Evolutionary conservation across 2,113 vertebrate genomes (phyloP).

Genomic region (Nothobranchius furzeri): DNA sequence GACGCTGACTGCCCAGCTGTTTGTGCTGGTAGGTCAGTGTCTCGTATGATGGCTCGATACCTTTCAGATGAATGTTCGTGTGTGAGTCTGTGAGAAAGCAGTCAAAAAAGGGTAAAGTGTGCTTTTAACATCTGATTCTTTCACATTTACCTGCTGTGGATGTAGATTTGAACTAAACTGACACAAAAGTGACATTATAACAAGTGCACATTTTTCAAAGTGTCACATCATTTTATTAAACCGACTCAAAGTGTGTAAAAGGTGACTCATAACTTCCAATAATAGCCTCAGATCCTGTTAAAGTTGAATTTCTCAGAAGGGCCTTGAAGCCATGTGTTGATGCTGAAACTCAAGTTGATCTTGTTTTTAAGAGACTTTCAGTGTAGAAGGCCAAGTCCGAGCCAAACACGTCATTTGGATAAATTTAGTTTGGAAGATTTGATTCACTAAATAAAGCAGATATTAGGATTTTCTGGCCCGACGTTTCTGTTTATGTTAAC

Average conservation of each 20-base stretch:
- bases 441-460: too few relatives aligned
- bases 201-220: neutral
- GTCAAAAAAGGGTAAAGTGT: neutral
- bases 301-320: slow-evolving; percentile 9
- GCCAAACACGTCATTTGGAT: too few relatives aligned
- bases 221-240: neutral
- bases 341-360: too few relatives aligned
- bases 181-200: neutral
- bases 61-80: neutral
- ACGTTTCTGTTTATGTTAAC: too few relatives aligned
- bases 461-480: too few relatives aligned
- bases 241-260: neutral
- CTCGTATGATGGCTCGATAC: neutral
- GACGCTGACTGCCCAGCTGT: neutral
- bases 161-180: neutral
- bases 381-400: too few relatives aligned
- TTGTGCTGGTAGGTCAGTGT: neutral
- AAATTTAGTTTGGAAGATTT: too few relatives aligned
- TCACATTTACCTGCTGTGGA: neutral
- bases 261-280: neutral
- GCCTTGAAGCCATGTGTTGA: slow-evolving; percentile 10
- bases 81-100: neutral
- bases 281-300: slow-evolving; percentile 1
- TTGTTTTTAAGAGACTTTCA: too few relatives aligned
- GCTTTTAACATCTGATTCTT: neutral